Base-by-base conservation (phyloP, 2,797 vertebrate species). In the Sebastiscus albofasciatus region DNA sequence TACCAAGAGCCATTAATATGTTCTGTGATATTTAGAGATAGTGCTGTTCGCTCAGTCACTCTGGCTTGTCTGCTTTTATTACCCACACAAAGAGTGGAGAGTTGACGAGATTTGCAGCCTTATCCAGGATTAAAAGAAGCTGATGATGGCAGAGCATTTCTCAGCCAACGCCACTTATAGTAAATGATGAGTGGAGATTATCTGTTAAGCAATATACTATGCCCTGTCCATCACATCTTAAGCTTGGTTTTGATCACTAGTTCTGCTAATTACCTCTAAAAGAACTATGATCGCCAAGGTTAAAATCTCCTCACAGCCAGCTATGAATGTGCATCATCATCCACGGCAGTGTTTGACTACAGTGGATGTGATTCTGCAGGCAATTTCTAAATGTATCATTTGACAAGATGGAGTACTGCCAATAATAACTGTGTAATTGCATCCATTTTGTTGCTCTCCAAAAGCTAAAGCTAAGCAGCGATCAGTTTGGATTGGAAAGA, bases 231-330 rank as follows among this genome's bases (percentile, higher is more conserved):
- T 92, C 79, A 67, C 55, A 36, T 54, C 58, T 61, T 12, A 22
- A 70, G 77, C 72, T 77, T 80, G 61, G 65, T 67, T 82, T 76
- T 83, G 91, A 92, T 94, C 84, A 82, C 42, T 88, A 90, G 86
- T 89, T 90, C 85, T 89, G 55, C 70, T 81, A 33, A 73, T 80
- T 70, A 34, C 59, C 55, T 80, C 33, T 31, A 34, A 68, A 68
- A 80, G 91, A 91, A 86, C 92, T 85, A 83, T 87, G 90, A 92
- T 92, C 82, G 88, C 81, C 54, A 6, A 59, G 67, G 75, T 74
- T 42, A 16, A 79, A 80, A 61, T 69, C 67, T 84, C 67, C 70
- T 89, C 83, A 80, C 85, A 84, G 90, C 85, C 85, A 81, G 61
- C 80, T 79, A 11, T 62, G 52, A 85, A 72, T 31, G 58, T 82